Percentiles rank a stretch among this genome's conserved stretches.
These are phyloP conservation scores for Otus sunia DNA, from an alignment of 2,113 vertebrate species.

Conservation along the genomic window DNA sequence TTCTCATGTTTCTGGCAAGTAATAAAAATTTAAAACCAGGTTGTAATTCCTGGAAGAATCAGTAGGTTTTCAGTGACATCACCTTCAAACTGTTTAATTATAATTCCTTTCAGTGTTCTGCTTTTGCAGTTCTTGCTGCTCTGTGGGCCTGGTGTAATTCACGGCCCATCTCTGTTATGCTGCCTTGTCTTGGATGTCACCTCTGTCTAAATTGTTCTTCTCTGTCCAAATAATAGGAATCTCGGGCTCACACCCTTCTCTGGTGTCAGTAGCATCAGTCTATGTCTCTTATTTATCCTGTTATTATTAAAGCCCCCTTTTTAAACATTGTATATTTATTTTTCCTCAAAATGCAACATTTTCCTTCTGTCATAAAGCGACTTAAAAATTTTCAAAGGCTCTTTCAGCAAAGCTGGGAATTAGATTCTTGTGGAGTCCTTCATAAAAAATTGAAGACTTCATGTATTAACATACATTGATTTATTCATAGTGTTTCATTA, in stretches of 20 bases:
- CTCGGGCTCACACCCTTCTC: neutral
- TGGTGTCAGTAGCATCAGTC: neutral
- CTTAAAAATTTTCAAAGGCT: constrained; percentile 69
- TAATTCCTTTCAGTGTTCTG: neutral
- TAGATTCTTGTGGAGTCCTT: constrained; percentile 69
- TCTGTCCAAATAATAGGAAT: neutral
- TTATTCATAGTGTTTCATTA: constrained; percentile 87
- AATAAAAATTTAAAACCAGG: neutral
- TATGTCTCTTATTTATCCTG: neutral
- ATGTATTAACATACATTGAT: constrained; percentile 86
- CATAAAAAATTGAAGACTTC: constrained; percentile 77
- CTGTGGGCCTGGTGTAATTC: neutral
- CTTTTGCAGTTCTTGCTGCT: neutral
- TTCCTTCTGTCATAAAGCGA: neutral
- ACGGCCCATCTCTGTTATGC: neutral
- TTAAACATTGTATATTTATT: neutral
- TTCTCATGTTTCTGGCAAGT: neutral
- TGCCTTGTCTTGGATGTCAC: neutral
- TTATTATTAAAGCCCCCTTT: neutral
- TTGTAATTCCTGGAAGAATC: neutral
- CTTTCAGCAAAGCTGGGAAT: constrained; percentile 71
- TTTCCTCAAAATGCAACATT: neutral
- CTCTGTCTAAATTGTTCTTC: neutral
- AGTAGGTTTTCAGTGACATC: neutral
- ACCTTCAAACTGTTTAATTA: neutral